A percentile compares a stretch with the other conserved stretches of the same genome.
Evolutionary conservation across 2,888 invertebrate species (phyloP).

Genomic region (Osedax fenrisi): DNA sequence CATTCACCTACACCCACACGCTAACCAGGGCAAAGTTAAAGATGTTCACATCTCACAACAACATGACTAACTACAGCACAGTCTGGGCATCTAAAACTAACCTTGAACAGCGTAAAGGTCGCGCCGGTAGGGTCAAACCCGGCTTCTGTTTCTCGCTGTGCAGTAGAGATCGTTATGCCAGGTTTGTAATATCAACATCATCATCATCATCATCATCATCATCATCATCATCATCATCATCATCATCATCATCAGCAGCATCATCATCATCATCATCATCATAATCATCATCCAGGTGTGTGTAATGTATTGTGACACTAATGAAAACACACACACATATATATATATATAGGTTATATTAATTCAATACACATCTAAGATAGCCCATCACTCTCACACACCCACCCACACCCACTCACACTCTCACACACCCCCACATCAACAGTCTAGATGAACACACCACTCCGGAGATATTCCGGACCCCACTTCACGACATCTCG

Average conservation of each 20-base stretch:
- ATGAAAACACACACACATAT: too few relatives aligned
- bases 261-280: too few relatives aligned
- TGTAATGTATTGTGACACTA: too few relatives aligned
- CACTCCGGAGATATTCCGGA: slow-evolving; percentile 93
- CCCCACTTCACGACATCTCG: slow-evolving; percentile 85
- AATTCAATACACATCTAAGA: too few relatives aligned
- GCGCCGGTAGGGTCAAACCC: slow-evolving; percentile 84
- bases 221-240: slow-evolving; percentile 28
- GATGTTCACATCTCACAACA: slow-evolving; percentile 91
- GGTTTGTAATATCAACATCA: slow-evolving; percentile 41
- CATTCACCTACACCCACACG: too few relatives aligned
- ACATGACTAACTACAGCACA: slow-evolving; percentile 94
- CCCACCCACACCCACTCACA: not conserved
- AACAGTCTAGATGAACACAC: slow-evolving; percentile 61
- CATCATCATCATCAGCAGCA: too few relatives aligned
- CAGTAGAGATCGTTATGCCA: slow-evolving; percentile 52
- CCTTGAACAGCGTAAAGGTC: slow-evolving; percentile 80
- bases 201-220: slow-evolving; percentile 27
- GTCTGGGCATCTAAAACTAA: slow-evolving; percentile 81
- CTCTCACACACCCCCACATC: not conserved
- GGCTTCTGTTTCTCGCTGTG: slow-evolving; percentile 89
- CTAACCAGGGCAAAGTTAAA: slow-evolving; percentile 84
- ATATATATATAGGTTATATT: too few relatives aligned
- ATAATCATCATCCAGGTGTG: too few relatives aligned
- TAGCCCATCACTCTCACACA: too few relatives aligned